These are phyloP conservation scores for Melitaea athalia DNA, from an alignment of 2,888 invertebrate genomes.

Conservation along the genomic window DNA sequence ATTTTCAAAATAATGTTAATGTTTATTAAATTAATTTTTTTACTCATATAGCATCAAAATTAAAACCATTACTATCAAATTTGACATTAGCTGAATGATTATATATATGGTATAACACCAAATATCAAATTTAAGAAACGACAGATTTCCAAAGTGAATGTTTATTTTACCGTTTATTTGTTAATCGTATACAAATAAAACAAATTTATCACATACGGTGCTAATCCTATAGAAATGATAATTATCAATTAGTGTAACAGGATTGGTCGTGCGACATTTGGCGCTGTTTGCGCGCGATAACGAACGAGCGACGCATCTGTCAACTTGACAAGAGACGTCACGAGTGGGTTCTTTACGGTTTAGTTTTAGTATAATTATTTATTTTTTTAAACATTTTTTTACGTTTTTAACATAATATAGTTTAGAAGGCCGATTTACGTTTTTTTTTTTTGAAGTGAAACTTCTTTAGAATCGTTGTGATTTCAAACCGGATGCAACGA, in stretches of 20 bases:
- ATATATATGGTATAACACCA: neutral
- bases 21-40: too few species aligned
- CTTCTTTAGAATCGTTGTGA: too few species aligned
- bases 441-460: too few species aligned
- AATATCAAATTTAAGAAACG: neutral
- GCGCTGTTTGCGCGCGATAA: slow-evolving; percentile 74
- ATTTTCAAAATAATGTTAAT: too few species aligned
- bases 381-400: too few species aligned
- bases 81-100: neutral
- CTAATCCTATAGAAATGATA: slow-evolving; percentile 76
- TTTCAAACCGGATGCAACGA: too few species aligned
- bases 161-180: neutral
- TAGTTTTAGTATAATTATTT: neutral
- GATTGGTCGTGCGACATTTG: slow-evolving; percentile 68
- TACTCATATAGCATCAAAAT: too few species aligned
- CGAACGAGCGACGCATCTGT: slow-evolving; percentile 64
- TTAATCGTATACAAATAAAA: slow-evolving; percentile 37
- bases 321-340: slow-evolving; percentile 49
- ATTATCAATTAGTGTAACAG: slow-evolving; percentile 71
- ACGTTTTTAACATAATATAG: too few species aligned
- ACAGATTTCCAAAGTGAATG: slow-evolving; percentile 2
- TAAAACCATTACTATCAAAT: too few species aligned
- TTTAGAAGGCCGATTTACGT: too few species aligned
- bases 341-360: slow-evolving; percentile 37
- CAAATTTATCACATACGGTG: slow-evolving; percentile 49